Percentiles rank a stretch among this genome's conserved stretches.
Evolutionary conservation across 2,113 vertebrate species (phyloP).

Genomic region (Scatophagus argus): DNA sequence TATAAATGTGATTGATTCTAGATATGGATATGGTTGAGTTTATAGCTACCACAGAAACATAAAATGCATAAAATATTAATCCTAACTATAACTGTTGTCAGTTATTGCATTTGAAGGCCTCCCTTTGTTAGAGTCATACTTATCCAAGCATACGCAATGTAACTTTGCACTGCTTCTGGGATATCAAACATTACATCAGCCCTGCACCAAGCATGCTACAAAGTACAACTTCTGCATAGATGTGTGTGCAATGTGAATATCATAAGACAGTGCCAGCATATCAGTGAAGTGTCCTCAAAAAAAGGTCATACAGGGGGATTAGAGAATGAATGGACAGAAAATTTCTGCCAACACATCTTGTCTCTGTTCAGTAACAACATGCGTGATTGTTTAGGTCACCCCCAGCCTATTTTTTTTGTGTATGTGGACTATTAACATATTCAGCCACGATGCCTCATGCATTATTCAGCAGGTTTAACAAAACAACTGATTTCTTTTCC

Average conservation of each 20-base stretch:
- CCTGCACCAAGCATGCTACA: slow-evolving; percentile 18
- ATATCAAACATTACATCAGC: slow-evolving; percentile 19
- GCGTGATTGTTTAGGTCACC: slow-evolving; percentile 51
- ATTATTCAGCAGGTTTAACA: slow-evolving; percentile 69
- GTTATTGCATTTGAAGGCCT: slow-evolving; percentile 1
- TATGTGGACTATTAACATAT: slow-evolving; percentile 60
- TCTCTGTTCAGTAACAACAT: slow-evolving; percentile 44
- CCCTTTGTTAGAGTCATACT: background rate
- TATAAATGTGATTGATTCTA: background rate
- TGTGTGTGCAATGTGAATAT: slow-evolving; percentile 31
- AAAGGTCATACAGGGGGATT: slow-evolving; percentile 68
- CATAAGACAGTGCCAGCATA: background rate
- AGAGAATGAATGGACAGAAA: slow-evolving; percentile 36
- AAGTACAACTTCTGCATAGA: slow-evolving; percentile 2
- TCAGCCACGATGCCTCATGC: slow-evolving; percentile 59
- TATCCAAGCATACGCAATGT: background rate
- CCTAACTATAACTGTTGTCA: background rate
- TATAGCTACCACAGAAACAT: slow-evolving; percentile 6
- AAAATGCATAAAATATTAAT: slow-evolving; percentile 41
- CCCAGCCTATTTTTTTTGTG: slow-evolving; percentile 48
- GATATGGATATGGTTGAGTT: background rate
- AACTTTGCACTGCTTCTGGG: background rate
- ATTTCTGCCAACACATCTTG: slow-evolving; percentile 31
- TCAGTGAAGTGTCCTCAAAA: slow-evolving; percentile 41
- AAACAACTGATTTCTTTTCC: slow-evolving; percentile 57